Conservation (phyloP, 2,113 vertebrate genomes). For the Phylloscopus whistleri region DNA sequence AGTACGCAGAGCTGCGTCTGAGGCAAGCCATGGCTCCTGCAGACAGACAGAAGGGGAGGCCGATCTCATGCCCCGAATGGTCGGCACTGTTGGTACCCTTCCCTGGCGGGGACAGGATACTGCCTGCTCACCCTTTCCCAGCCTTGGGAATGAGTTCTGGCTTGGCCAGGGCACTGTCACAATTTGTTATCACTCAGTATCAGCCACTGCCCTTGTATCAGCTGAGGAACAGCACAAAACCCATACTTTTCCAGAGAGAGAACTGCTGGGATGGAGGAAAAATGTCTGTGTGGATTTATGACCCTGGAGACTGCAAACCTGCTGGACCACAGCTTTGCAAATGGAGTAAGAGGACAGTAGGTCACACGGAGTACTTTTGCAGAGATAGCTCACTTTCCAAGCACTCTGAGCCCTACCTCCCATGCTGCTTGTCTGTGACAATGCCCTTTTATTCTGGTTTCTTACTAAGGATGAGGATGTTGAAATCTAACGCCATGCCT, state of each 20-base stretch:
- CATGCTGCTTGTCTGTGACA: background rate
- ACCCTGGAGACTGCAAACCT: background rate
- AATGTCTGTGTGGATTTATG: background rate
- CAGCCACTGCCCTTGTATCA: background rate
- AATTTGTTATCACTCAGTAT: background rate
- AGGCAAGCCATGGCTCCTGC: background rate
- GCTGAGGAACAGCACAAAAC: background rate
- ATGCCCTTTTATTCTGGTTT: conserved; percentile 48
- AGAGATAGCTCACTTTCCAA: conserved; percentile 15
- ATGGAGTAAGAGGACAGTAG: background rate
- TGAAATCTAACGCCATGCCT: conserved; percentile 10
- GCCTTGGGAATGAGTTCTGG: background rate
- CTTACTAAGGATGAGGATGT: background rate
- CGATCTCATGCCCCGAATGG: accelerated
- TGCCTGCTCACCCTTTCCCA: background rate
- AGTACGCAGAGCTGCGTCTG: background rate
- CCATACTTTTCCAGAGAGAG: background rate
- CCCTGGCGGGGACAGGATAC: accelerated
- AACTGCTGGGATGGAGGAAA: background rate
- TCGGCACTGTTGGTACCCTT: accelerated
- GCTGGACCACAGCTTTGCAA: background rate
- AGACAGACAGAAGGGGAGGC: background rate
- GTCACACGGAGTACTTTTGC: background rate
- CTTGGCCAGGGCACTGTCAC: background rate
- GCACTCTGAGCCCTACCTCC: background rate